Evolutionary conservation across 1,140 invertebrate species (phyloP).

Genomic region (Calosoma granatense): DNA sequence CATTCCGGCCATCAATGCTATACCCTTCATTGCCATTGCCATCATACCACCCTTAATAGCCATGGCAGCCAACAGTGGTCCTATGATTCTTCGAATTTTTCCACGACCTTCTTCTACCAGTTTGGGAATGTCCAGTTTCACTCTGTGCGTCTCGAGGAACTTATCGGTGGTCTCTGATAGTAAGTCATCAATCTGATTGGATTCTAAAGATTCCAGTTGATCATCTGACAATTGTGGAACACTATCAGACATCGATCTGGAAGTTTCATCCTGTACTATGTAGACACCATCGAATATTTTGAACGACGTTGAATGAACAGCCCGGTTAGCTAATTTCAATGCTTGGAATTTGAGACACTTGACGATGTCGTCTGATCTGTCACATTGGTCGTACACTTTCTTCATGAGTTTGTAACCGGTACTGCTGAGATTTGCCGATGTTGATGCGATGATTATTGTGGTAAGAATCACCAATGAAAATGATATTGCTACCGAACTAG

Average conservation of each 20-base stretch:
- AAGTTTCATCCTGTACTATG: constrained; percentile 31
- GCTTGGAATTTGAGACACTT: constrained; percentile 59
- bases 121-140: constrained; percentile 44
- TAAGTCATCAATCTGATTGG: constrained; percentile 42
- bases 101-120: constrained; percentile 44
- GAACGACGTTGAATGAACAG: constrained; percentile 47
- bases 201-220: constrained; percentile 38
- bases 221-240: constrained; percentile 27
- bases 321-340: constrained; percentile 49
- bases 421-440: not conserved
- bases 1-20: constrained; percentile 60
- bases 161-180: constrained; percentile 43
- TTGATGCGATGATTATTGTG: too few relatives aligned
- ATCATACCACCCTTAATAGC: constrained; percentile 58
- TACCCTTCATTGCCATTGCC: constrained; percentile 60
- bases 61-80: constrained; percentile 48
- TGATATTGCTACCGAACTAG: too few relatives aligned
- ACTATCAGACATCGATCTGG: not conserved
- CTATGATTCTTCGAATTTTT: constrained; percentile 45
- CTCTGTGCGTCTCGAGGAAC: constrained; percentile 48
- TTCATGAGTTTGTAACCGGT: constrained; percentile 30
- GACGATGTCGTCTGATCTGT: constrained; percentile 45
- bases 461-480: too few relatives aligned
- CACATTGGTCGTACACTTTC: constrained; percentile 49
- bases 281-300: constrained; percentile 49